These are phyloP conservation scores for Tachina grossa DNA, from an alignment of 2,888 invertebrate genomes.

Conservation along the genomic window DNA sequence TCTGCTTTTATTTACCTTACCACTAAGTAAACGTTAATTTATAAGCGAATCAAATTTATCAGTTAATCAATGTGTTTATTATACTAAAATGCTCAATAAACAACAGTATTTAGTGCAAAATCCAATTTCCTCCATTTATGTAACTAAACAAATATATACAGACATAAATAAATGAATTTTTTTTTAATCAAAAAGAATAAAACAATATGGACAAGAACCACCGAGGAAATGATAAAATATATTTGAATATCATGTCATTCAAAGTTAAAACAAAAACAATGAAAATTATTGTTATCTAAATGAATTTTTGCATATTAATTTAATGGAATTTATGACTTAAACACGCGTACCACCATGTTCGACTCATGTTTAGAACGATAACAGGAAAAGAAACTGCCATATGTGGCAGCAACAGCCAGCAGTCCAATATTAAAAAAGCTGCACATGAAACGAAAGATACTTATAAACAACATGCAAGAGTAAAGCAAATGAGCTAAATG, in stretches of 20 bases:
- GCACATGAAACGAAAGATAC: neutral
- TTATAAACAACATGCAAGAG: slow-evolving; percentile 4
- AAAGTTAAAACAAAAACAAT: slow-evolving; percentile 18
- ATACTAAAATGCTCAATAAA: slow-evolving; percentile 35
- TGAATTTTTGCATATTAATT: slow-evolving; percentile 67
- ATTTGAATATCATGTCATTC: slow-evolving; percentile 7
- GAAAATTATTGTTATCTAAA: slow-evolving; percentile 46
- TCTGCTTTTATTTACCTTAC: neutral
- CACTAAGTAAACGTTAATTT: slow-evolving; percentile 31
- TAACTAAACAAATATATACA: slow-evolving; percentile 12
- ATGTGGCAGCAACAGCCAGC: slow-evolving; percentile 10
- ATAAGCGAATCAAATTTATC: slow-evolving; percentile 44
- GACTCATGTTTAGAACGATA: slow-evolving; percentile 65
- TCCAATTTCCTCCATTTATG: slow-evolving; percentile 44
- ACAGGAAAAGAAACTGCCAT: slow-evolving; percentile 1
- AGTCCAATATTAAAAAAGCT: slow-evolving; percentile 20
- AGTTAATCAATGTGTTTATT: slow-evolving; percentile 56
- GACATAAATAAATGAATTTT: neutral
- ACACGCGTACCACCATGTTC: slow-evolving; percentile 72
- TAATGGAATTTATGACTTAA: slow-evolving; percentile 71
- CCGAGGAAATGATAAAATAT: neutral
- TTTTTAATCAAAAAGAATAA: slow-evolving; percentile 10
- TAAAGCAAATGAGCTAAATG: neutral
- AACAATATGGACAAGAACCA: slow-evolving; percentile 49
- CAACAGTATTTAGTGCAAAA: slow-evolving; percentile 6